Evolutionary conservation across 2,797 vertebrate genomes (phyloP), one percentile per base, ranked within the genome.

Genomic region (Alfaro cultratus): DNA sequence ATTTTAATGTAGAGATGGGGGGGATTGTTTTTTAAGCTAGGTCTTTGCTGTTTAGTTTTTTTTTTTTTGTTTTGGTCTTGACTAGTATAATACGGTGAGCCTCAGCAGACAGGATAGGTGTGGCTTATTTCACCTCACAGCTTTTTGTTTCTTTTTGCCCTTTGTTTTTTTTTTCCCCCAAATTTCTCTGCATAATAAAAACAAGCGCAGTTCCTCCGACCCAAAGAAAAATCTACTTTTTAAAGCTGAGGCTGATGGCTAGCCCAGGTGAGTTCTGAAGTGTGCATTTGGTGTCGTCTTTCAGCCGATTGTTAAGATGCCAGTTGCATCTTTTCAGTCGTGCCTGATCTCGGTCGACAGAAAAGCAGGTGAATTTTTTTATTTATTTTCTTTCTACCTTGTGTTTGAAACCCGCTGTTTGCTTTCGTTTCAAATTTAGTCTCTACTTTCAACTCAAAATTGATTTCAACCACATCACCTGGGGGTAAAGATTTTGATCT

Each of bases 1-100:
- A 91, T 95, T 95, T 96, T 93, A 95, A 92, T 86, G 88, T 93
- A 86, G 88, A 84, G 57, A 84, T 91, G 82, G 60, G 60, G 12
- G 85, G 83, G 88, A 82, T 87, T 93, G 81, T 94, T 95, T 95
- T 95, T 94, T 92, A 94, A 53, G 93, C 77, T 80, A 87, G 86
- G 12, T 46, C 68, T 71, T 45, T 46, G 68, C 23, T 71, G 41
- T 45, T 91, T 84, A 41, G 80, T 83, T 34, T 9, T 85, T 92
- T 55, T 79, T 81, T 6, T 84, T 90, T 55, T 91, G 49, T 88
- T 91, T 77, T 39, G 45, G 39, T 62, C 39, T 45, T 36, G 51
- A 60, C 71, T 78, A 82, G 88, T 75, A 85, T 89, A 90, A 85
- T 55, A 74, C 79, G 45, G 79, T 87, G 46, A 80, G 77, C 76